Percentiles rank a stretch among this genome's conserved stretches.
phyloP scores from a whole-genome alignment of 1,140 invertebrate genomes.

The Sitophilus oryzae region DNA sequence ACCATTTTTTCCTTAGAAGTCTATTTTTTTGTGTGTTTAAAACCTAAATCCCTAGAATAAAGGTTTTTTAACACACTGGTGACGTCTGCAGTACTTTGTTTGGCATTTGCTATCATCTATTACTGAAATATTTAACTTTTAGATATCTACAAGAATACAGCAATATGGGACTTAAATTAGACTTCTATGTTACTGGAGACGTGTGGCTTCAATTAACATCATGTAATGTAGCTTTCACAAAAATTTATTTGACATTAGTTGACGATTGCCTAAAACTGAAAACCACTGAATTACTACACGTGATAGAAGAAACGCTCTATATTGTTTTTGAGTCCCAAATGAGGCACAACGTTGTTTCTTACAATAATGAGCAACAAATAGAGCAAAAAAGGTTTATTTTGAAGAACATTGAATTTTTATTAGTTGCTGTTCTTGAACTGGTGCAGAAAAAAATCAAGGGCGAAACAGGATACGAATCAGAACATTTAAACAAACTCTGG shows the following conservation, averaged over 20 bases:
- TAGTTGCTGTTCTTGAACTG: constrained; percentile 48
- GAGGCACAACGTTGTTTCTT: constrained; percentile 54
- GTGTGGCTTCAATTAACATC: constrained; percentile 62
- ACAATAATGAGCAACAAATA: constrained; percentile 51
- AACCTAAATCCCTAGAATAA: too few relatives aligned
- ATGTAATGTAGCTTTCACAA: constrained; percentile 66
- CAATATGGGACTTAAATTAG: constrained; percentile 50
- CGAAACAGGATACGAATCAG: constrained; percentile 40
- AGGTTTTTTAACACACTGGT: too few relatives aligned
- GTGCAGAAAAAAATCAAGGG: constrained; percentile 47
- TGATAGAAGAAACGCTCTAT: constrained; percentile 58
- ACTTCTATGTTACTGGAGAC: constrained; percentile 54
- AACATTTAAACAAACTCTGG: constrained; percentile 38
- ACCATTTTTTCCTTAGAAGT: too few relatives aligned
- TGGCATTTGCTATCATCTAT: too few relatives aligned
- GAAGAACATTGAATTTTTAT: constrained; percentile 53
- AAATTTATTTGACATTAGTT: constrained; percentile 58
- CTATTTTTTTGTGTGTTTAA: too few relatives aligned
- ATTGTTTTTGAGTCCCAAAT: constrained; percentile 63
- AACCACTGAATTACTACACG: constrained; percentile 56
- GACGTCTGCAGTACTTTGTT: too few relatives aligned
- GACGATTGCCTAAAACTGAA: constrained; percentile 64
- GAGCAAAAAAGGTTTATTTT: constrained; percentile 52
- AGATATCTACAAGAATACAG: constrained; percentile 54
- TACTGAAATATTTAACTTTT: constrained; percentile 7